Base-by-base conservation (phyloP, 2,113 vertebrate species). In the Balaeniceps rex region DNA sequence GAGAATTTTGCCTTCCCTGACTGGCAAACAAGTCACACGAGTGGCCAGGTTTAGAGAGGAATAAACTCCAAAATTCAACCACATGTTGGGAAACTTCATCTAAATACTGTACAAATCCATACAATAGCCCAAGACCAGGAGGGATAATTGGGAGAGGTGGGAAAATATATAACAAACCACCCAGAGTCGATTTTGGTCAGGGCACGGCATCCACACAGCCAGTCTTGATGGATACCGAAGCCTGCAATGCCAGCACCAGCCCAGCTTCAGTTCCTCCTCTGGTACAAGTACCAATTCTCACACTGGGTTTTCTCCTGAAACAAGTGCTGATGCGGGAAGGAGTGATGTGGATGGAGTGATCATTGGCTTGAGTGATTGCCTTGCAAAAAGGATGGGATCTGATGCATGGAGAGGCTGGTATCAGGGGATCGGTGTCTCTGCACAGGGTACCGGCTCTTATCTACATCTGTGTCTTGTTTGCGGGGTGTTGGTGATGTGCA, bases 171-270 rank as follows among this genome's bases (percentile, higher is more conserved):
- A 49, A 16, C 49, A 85, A 76, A 34, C 21, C 3, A 25, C 38
- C 24, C 34, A 6, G 28, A 34, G 33, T 1, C 0, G 1, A 29
- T 7, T 4, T 11, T n/a, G 33, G 23, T 4, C 52, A 28, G 46
- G 52, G 11, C 81, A 24, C 4, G 7, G 52, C 36, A 7, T 36
- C 15, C 54, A 24, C 19, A 14, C 29, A 21, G 40, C 28, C 15
- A 10, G 18, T 9, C n/a, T 15, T 8, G 9, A 29, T 3, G 26
- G 38, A 71, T 38, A 47, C 7, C 8, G 0, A 22, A 18, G 36
- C 34, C 83, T 34, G 14, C 44, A 9, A 7, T 18, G 38, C 11
- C 78, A 29, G 47, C 38, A 10, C 22, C 11, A 8, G 23, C 24
- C 61, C 34, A 23, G 40, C 33, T 28, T 11, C 51, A 21, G 22